A percentile compares a stretch with the other conserved stretches of the same genome.
Conservation (phyloP, 2,888 invertebrate species). For the Brenthis hecate region DNA sequence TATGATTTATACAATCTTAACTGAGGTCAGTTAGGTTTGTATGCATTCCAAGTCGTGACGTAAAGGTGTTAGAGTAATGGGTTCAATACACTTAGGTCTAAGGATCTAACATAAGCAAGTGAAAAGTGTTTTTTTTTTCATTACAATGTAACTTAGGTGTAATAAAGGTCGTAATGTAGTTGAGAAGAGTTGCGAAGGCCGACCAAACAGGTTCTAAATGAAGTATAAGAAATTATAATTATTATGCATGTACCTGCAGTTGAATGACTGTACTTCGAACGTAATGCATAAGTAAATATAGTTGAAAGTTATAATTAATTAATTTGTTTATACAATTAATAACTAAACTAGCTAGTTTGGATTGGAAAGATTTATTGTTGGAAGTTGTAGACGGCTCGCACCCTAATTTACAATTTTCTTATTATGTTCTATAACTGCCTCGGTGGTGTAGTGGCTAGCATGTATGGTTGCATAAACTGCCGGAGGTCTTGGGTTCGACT, state of each 20-base stretch:
- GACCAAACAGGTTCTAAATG: constrained; percentile 59
- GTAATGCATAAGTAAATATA: constrained; percentile 11
- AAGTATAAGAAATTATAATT: constrained; percentile 51
- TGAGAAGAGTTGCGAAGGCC: constrained; percentile 53
- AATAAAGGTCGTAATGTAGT: constrained; percentile 8
- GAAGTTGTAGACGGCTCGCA: too few relatives aligned
- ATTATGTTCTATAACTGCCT: too few relatives aligned
- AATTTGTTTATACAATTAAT: too few relatives aligned
- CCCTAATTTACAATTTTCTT: too few relatives aligned
- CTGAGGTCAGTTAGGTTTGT: constrained; percentile 33
- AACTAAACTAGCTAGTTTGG: too few relatives aligned
- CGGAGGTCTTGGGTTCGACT: too few relatives aligned
- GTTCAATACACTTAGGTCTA: constrained; percentile 13
- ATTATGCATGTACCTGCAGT: constrained; percentile 49
- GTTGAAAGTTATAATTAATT: too few relatives aligned
- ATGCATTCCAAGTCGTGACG: constrained; percentile 18
- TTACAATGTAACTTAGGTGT: not conserved
- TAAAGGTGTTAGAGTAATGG: constrained; percentile 10
- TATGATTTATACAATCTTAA: constrained; percentile 30
- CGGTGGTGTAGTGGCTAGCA: too few relatives aligned
- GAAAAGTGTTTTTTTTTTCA: too few relatives aligned
- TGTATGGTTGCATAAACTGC: too few relatives aligned
- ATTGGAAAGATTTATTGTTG: too few relatives aligned
- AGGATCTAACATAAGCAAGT: too few relatives aligned
- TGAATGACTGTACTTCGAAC: constrained; percentile 20